Percentiles rank a stretch among this genome's conserved stretches.
Evolutionary conservation across 2,797 vertebrate genomes (phyloP).

Genomic region (Pangasius sanitwongsei): DNA sequence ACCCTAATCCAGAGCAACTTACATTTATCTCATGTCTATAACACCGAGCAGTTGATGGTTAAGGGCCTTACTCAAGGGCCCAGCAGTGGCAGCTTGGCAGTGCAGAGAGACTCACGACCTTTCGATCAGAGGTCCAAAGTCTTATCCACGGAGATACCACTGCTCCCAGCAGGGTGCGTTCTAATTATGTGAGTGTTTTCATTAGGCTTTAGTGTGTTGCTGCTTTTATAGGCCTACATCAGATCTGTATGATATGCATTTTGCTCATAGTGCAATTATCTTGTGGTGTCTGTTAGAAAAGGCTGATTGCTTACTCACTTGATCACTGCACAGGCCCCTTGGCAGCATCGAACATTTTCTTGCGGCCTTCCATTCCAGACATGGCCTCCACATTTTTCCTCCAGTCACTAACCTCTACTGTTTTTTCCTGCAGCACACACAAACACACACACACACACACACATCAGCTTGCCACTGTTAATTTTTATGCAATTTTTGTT

Average conservation of each 20-base stretch:
- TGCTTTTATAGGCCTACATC: neutral
- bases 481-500: neutral
- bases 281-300: neutral
- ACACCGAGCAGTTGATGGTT: too few relatives aligned
- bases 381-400: conserved; percentile 98
- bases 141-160: too few relatives aligned
- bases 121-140: too few relatives aligned
- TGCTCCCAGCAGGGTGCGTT: neutral
- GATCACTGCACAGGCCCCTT: conserved; percentile 81
- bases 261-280: neutral
- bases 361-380: conserved; percentile 97
- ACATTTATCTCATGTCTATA: too few relatives aligned
- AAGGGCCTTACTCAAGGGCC: too few relatives aligned
- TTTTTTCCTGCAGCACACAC: conserved; percentile 81
- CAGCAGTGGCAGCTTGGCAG: too few relatives aligned
- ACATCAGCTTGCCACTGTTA: neutral
- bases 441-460: neutral
- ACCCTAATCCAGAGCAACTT: too few relatives aligned
- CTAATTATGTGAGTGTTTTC: neutral
- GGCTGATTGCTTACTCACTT: conserved; percentile 38
- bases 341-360: conserved; percentile 98
- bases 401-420: conserved; percentile 94
- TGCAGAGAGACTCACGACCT: too few relatives aligned
- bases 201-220: neutral
- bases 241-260: neutral